phyloP scores from a whole-genome alignment of 1,140 invertebrate genomes.

The Bombyx mandarina region DNA sequence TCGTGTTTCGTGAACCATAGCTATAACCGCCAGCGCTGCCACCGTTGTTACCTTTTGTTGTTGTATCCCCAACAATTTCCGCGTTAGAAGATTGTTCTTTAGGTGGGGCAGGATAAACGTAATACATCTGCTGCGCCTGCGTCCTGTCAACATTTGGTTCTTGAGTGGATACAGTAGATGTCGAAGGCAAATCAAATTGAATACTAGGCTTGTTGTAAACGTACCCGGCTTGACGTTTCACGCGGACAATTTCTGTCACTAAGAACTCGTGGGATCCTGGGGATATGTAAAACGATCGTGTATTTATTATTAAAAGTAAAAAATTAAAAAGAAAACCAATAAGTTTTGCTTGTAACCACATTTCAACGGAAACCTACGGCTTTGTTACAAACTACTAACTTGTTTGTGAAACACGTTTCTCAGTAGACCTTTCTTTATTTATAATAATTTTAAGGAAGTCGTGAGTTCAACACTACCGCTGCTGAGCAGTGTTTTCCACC shows the following conservation, averaged over 20 bases:
- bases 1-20: slow-evolving; percentile 13
- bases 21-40: slow-evolving; percentile 14
- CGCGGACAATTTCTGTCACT: slow-evolving; percentile 16
- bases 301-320: slow-evolving; percentile 7
- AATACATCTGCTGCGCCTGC: slow-evolving; percentile 48
- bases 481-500: slow-evolving; percentile 10
- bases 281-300: not conserved
- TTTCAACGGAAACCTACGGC: slow-evolving; percentile 12
- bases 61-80: slow-evolving; percentile 11
- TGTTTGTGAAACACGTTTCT: slow-evolving; percentile 17
- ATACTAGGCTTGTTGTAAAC: slow-evolving; percentile 46
- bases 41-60: slow-evolving; percentile 9
- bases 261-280: slow-evolving; percentile 3
- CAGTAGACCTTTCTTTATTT: slow-evolving; percentile 22
- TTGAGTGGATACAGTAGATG: slow-evolving; percentile 32
- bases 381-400: slow-evolving; percentile 2
- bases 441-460: slow-evolving; percentile 33
- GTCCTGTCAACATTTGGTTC: slow-evolving; percentile 44
- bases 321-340: slow-evolving; percentile 12
- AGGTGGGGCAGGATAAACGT: slow-evolving; percentile 45
- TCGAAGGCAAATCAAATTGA: slow-evolving; percentile 46
- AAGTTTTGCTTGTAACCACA: slow-evolving; percentile 16
- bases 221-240: slow-evolving; percentile 46
- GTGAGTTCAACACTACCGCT: slow-evolving; percentile 13
- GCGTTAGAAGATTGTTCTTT: slow-evolving; percentile 21